Evolutionary conservation across 2,113 vertebrate genomes (phyloP), one percentile per base, ranked within the genome.

Genomic region (Nothobranchius kuhntae): DNA sequence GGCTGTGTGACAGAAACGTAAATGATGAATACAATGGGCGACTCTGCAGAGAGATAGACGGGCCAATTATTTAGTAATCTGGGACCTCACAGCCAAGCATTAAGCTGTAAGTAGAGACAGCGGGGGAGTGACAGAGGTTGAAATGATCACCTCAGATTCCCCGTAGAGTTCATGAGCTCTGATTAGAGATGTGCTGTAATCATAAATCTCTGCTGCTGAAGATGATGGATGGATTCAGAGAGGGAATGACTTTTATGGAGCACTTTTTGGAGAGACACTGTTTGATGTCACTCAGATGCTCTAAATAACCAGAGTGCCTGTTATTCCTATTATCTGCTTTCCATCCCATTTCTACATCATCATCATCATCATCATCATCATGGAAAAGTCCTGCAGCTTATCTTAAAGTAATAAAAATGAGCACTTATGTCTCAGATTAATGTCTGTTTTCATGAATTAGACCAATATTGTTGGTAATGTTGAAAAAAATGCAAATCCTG

Each of bases 81-180:
- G 52, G 42, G 44, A 70, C 65, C 78, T 76, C 69, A 74, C 53
- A 64, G 56, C 71, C 55, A 64, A 47, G 71, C 75, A 73, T 74
- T 66, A 84, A 78, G 24, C 78, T 58, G 68, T 59, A 72, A 77
- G 57, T 60, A 35, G 70, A 73, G 77, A 69, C 76, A 76, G 77
- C 59, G 13, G 57, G 56, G 73, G 71, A 66, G 38, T 74, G 81
- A 75, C 75, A 68, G 65, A 65, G 62, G 68, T 68, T 61, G 58
- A 53, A 71, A 53, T 65, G 71, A 82, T 80, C 71, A 58, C 57
- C 71, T 77, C 61, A 62, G 73, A 83, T 80, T 73, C 69, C 67
- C 60, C 38, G 71, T 13, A 10, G 61, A 53, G 68, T 82, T 60
- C 62, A 80, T 76, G 77, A 80, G 66, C 83, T 74, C 55, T 64